A percentile compares a stretch with the other conserved stretches of the same genome.
Conservation (phyloP, 2,113 vertebrate genomes). For the Tachycineta bicolor region DNA sequence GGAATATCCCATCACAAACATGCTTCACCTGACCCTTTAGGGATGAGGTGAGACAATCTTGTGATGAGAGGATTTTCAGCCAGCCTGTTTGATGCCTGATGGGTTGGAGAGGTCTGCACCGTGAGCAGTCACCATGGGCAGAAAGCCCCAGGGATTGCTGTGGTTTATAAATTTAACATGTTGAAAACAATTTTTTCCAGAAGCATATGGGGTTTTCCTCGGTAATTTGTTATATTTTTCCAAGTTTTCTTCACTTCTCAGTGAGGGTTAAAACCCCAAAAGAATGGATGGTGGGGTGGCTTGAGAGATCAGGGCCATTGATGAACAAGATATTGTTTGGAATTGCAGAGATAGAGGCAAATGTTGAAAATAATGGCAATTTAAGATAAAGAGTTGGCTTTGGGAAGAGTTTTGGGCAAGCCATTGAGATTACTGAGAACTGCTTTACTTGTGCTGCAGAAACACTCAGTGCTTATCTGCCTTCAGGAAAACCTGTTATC, state of each 20-base stretch:
- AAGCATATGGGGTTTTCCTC: not conserved
- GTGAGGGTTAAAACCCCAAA: not conserved
- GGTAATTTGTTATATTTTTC: not conserved
- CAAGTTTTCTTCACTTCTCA: not conserved
- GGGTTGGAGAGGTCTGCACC: not conserved
- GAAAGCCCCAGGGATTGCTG: not conserved
- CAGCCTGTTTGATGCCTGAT: not conserved
- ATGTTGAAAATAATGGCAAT: not conserved
- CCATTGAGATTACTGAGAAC: not conserved
- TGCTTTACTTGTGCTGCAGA: not conserved
- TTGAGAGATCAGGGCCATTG: not conserved
- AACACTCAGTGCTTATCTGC: not conserved
- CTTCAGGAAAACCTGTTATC: not conserved
- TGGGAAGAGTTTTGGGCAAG: not conserved
- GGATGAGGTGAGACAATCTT: not conserved
- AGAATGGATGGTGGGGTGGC: not conserved
- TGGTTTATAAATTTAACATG: not conserved
- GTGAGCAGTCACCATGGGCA: not conserved
- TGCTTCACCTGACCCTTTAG: not conserved
- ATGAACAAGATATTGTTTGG: not conserved
- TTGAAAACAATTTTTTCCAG: not conserved
- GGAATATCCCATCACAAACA: not conserved
- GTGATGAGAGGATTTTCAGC: not conserved
- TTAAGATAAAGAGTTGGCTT: not conserved
- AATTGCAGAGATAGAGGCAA: not conserved